A percentile compares a stretch with the other conserved stretches of the same genome.
phyloP scores from a whole-genome alignment of 2,888 invertebrate species.

The Pollenia amentaria region DNA sequence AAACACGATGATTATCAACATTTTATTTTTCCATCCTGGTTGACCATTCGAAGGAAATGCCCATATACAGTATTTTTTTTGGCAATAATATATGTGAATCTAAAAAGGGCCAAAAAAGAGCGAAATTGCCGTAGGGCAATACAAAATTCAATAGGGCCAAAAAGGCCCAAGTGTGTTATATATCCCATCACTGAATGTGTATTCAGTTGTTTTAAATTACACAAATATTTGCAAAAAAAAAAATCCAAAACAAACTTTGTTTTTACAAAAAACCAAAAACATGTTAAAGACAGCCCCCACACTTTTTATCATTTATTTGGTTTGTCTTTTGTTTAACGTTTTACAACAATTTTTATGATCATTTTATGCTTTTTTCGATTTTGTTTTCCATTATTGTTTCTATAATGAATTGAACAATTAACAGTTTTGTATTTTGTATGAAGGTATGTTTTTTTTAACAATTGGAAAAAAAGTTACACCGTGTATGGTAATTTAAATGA shows the following conservation, averaged over 20 bases:
- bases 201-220: slow-evolving; percentile 23
- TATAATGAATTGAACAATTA: not conserved
- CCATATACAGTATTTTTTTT: too few relatives aligned
- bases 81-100: too few relatives aligned
- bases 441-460: not conserved
- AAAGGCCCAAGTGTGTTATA: too few relatives aligned
- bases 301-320: not conserved
- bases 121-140: too few relatives aligned
- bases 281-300: not conserved
- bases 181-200: not conserved
- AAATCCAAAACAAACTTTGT: slow-evolving; percentile 16
- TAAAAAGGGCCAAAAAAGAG: too few relatives aligned
- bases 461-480: slow-evolving; percentile 65
- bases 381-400: slow-evolving; percentile 33
- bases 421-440: not conserved
- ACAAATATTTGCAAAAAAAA: slow-evolving; percentile 32
- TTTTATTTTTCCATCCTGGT: too few relatives aligned
- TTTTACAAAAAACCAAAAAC: not conserved
- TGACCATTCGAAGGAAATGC: too few relatives aligned
- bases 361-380: slow-evolving; percentile 32
- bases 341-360: slow-evolving; percentile 48
- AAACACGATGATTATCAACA: too few relatives aligned
- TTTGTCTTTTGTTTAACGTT: slow-evolving; percentile 1
- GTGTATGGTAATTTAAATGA: slow-evolving; percentile 57
- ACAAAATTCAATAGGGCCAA: too few relatives aligned